Conservation (phyloP, 2,113 vertebrate genomes). For the Odocoileus virginianus region DNA sequence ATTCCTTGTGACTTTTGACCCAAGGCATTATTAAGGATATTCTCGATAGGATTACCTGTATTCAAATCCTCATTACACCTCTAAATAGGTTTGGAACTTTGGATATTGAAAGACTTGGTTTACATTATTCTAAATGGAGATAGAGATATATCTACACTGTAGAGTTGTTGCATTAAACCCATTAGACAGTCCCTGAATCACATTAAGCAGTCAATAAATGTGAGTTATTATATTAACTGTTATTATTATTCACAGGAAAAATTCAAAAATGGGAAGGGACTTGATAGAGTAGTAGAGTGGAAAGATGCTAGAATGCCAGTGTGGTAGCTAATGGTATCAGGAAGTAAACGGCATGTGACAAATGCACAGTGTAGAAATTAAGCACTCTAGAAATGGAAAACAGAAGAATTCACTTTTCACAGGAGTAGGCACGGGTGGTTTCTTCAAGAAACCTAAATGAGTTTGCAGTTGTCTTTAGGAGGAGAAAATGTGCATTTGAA, state of each 20-base stretch:
- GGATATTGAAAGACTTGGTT: neutral
- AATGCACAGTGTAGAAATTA: neutral
- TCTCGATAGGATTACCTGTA: neutral
- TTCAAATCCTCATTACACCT: neutral
- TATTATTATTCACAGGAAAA: conserved; percentile 51
- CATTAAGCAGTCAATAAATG: conserved; percentile 42
- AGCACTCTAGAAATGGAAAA: neutral
- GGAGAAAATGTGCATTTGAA: neutral
- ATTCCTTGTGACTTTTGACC: neutral
- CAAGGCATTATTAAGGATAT: neutral
- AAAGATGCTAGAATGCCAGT: neutral
- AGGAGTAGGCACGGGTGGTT: neutral
- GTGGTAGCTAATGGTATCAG: neutral
- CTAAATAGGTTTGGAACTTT: neutral
- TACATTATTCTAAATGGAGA: neutral
- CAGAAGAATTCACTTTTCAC: neutral
- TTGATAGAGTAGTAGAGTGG: conserved; percentile 3
- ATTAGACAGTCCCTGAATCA: neutral
- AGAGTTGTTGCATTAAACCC: conserved; percentile 4
- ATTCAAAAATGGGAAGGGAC: conserved; percentile 31
- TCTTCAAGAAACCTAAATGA: neutral
- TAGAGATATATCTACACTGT: neutral
- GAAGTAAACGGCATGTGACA: conserved; percentile 26
- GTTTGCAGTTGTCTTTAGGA: neutral
- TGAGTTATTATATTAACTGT: conserved; percentile 40